A percentile compares a stretch with the other conserved stretches of the same genome.
phyloP scores from a whole-genome alignment of 92 coral and sea anemone species.

The Phenganax stokvisi region DNA sequence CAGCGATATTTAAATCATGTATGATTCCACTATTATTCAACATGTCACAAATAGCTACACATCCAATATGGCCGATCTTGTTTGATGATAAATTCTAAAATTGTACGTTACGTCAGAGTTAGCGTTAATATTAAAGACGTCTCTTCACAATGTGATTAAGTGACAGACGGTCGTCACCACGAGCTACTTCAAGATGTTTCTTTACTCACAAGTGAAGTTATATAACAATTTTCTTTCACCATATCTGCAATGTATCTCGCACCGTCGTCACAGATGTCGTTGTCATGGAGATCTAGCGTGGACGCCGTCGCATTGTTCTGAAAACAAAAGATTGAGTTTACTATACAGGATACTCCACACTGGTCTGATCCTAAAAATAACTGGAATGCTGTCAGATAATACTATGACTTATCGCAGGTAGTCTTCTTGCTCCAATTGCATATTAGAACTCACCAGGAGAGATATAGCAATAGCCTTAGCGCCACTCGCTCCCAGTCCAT shows the following conservation, averaged over 20 bases:
- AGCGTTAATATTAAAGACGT: no score
- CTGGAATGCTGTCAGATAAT: background rate
- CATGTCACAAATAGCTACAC: conserved; percentile 77
- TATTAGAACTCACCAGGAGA: conserved; percentile 59
- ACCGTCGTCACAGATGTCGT: conserved; percentile 75
- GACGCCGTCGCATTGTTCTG: conserved; percentile 70
- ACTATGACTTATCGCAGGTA: no score
- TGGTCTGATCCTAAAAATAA: background rate
- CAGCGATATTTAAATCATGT: conserved; percentile 56
- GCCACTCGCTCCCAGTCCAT: conserved; percentile 78
- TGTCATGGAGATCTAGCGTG: conserved; percentile 78
- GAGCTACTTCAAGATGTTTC: background rate
- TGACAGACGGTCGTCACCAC: no score
- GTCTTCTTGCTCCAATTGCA: background rate
- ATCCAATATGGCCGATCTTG: conserved; percentile 68
- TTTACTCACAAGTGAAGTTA: conserved; percentile 68
- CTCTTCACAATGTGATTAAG: no score
- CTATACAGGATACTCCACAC: background rate
- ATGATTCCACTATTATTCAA: conserved; percentile 65
- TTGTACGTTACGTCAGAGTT: no score
- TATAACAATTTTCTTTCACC: conserved; percentile 88
- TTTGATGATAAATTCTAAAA: conserved; percentile 76
- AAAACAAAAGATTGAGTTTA: background rate
- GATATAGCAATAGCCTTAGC: conserved; percentile 78
- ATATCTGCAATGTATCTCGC: conserved; percentile 71